A percentile compares a stretch with the other conserved stretches of the same genome.
Evolutionary conservation across 2,888 invertebrate species (phyloP).

Genomic region (Synergus gifuensis): DNA sequence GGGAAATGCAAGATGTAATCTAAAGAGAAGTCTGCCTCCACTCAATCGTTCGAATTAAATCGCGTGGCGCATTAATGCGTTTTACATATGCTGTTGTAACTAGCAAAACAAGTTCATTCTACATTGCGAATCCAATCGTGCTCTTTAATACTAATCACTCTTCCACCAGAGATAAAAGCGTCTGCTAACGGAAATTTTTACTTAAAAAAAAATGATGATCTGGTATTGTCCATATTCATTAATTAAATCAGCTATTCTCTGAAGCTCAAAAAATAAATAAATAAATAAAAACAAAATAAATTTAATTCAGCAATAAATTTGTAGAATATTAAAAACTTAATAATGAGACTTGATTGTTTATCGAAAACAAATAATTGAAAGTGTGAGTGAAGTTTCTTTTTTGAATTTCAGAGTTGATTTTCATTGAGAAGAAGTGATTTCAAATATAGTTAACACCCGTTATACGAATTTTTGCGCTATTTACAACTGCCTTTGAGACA

Average conservation of each 20-base stretch:
- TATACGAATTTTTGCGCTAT: neutral
- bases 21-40: conserved; percentile 8
- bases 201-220: neutral
- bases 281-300: too few relatives aligned
- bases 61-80: conserved; percentile 14
- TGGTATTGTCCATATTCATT: neutral
- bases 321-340: too few relatives aligned
- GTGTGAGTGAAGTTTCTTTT: neutral
- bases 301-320: too few relatives aligned
- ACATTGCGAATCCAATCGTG: conserved; percentile 15
- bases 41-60: conserved; percentile 10
- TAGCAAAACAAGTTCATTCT: conserved; percentile 21
- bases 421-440: neutral
- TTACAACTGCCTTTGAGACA: neutral
- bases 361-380: too few relatives aligned
- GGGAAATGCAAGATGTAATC: conserved; percentile 23
- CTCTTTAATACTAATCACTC: neutral
- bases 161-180: neutral
- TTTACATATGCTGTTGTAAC: conserved; percentile 14
- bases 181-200: neutral
- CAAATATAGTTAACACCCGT: neutral
- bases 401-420: neutral
- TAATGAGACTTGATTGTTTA: neutral
- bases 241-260: neutral
- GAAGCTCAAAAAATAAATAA: neutral